Base-by-base conservation (phyloP, 2,113 vertebrate species). In the Oryzias melastigma region DNA sequence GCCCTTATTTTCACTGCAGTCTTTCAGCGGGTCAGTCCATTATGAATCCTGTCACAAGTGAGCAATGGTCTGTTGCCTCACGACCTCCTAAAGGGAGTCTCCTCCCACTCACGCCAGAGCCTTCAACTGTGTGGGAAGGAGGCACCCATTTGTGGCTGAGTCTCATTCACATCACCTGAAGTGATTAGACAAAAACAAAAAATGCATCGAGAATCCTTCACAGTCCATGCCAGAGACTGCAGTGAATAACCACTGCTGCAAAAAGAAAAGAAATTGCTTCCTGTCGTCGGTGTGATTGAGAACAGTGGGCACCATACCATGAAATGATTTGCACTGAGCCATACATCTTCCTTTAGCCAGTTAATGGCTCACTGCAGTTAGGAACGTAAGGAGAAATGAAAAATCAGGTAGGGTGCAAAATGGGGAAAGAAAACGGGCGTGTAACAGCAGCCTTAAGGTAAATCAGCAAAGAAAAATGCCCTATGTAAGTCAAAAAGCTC, bases 1-100 rank as follows among this genome's bases (percentile, higher is more conserved):
- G 72, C 51, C 44, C 52, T 46, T 19, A 68, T 65, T 62, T 8
- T 65, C 61, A 66, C 69, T 25, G 77, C 42, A 52, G 62, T 52
- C 65, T 47, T 60, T 61, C 49, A 55, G 56, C 58, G 16, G 58
- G 56, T 62, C 58, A 19, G 40, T 35, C 60, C 19, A 60, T 77
- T 60, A 78, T 63, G 41, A 69, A 70, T 59, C 18, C 68, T 71
- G 77, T 84, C 83, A 84, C 40, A 62, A 25, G 47, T 78, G 71
- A 83, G 71, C 52, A 63, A 73, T 20, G 55, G 47, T 63, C 48
- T 48, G 45, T 40, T 63, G 46, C 41, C 24, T 46, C 40, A 18
- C 1, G 15, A 43, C 12, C 17, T 62, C 66, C 49, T 49, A 3
- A 44, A 48, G 49, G 35, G 46, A 50, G 44, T 48, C n/a, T 7